These are phyloP conservation scores for Zophobas morio DNA, from an alignment of 1,140 invertebrate species.

Conservation along the genomic window DNA sequence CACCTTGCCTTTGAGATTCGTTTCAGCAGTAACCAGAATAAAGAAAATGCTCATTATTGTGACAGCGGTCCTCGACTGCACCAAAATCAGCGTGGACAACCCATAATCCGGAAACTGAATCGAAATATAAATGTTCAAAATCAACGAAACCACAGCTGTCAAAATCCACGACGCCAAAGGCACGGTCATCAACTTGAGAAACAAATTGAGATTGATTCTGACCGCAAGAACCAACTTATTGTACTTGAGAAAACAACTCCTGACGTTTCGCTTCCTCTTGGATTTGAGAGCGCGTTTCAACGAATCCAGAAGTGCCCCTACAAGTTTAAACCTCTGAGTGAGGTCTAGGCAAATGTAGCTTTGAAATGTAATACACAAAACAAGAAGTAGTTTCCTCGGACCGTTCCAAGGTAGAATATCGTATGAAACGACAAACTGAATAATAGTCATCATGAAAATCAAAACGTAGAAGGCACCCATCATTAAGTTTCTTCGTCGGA, in stretches of 20 bases:
- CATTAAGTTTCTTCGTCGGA: not conserved
- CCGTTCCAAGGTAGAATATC: not conserved
- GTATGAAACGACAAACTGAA: not conserved
- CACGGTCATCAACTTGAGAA: not conserved
- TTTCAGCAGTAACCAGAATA: not conserved
- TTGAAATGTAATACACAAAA: constrained; percentile 8
- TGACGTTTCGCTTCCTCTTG: not conserved
- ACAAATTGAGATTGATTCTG: constrained; percentile 5
- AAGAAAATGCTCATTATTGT: constrained; percentile 5
- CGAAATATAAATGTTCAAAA: constrained; percentile 1
- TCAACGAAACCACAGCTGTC: not conserved
- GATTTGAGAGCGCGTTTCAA: not conserved
- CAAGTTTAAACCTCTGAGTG: not conserved
- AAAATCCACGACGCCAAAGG: constrained; percentile 3
- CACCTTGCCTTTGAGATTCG: not conserved
- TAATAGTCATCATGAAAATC: not conserved
- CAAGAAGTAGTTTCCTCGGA: not conserved
- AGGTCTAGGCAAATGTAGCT: not conserved
- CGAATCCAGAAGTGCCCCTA: not conserved
- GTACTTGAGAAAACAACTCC: not conserved
- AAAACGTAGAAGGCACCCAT: constrained; percentile 1
- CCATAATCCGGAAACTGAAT: constrained; percentile 3
- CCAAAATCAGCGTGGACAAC: not conserved
- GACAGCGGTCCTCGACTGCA: not conserved
- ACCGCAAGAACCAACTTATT: not conserved